Evolutionary conservation across 2,797 vertebrate species (phyloP), one percentile per base, ranked within the genome.

Genomic region (Rhabdomys pumilio): DNA sequence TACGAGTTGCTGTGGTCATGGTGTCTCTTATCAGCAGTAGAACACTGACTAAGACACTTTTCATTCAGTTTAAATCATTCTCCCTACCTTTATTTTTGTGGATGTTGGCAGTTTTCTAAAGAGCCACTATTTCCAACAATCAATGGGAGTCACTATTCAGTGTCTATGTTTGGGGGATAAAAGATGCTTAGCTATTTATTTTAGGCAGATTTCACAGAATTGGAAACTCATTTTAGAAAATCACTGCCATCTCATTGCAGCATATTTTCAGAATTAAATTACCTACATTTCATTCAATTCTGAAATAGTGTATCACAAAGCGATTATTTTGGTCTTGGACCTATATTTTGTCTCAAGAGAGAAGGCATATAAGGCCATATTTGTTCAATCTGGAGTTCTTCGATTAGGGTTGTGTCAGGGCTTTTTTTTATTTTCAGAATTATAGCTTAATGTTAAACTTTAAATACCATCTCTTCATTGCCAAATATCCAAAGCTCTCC

Each of bases 201-300:
- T 87, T 77, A 89, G 41, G 47, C 31, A 31, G 75, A 86, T 84
- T 84, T 95, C 41, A 83, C 57, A 55, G 79, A 92, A 96, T 59
- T 96, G 93, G 50, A 91, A 83, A n/a, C 50, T 38, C 69, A 72
- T 96, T 95, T 94, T 91, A 94, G 69, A 97, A 97, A 94, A 96
- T 91, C 44, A 77, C 89, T 91, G 61, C 41, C 29, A 3, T 86
- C 83, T 96, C 84, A 44, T 90, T 72, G 65, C 65, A 93, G 90
- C 67, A 65, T 80, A 89, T 34, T 69, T 81, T 94, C 59, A 81
- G 81, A 95, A 91, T 91, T 94, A 84, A 96, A 95, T 94, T 91
- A 93, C 79, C 94, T 94, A 44, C 34, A 44, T 73, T 97, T 96
- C 92, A 93, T 85, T 97, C 96, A 82, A 86, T 93, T 82, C 89